phyloP scores from a whole-genome alignment of 2,888 invertebrate species.

The Incurvaria masculella region DNA sequence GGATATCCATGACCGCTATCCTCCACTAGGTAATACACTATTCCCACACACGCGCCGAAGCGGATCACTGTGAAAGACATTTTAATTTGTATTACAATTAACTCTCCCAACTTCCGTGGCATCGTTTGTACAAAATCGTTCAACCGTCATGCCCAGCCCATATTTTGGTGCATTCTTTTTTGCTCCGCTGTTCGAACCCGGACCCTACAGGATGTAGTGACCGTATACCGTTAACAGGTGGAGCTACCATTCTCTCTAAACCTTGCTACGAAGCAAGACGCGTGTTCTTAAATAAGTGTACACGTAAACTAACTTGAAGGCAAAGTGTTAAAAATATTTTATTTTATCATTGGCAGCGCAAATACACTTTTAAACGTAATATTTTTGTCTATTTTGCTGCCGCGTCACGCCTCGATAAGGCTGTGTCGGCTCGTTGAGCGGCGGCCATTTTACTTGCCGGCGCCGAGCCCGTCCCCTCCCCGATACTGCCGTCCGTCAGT shows the following conservation, averaged over 20 bases:
- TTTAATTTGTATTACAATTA: neutral
- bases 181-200: constrained; percentile 25
- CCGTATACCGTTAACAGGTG: constrained; percentile 37
- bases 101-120: neutral
- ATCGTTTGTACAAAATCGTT: constrained; percentile 20
- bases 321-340: no score
- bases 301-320: no score
- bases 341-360: no score
- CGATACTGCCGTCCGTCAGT: constrained; percentile 47
- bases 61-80: no score
- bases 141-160: constrained; percentile 39
- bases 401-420: constrained; percentile 17
- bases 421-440: constrained; percentile 36
- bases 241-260: constrained; percentile 33
- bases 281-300: no score
- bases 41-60: no score
- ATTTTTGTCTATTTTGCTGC: neutral
- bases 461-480: constrained; percentile 46
- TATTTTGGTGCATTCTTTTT: constrained; percentile 34
- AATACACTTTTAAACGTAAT: no score
- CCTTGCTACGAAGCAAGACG: no score
- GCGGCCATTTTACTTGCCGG: constrained; percentile 57
- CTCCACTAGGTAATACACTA: no score
- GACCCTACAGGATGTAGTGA: constrained; percentile 17
- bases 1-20: no score